Percentiles rank a stretch among this genome's conserved stretches.
phyloP scores from a whole-genome alignment of 2,797 vertebrate species.

The Mormyrops attenuatus region DNA sequence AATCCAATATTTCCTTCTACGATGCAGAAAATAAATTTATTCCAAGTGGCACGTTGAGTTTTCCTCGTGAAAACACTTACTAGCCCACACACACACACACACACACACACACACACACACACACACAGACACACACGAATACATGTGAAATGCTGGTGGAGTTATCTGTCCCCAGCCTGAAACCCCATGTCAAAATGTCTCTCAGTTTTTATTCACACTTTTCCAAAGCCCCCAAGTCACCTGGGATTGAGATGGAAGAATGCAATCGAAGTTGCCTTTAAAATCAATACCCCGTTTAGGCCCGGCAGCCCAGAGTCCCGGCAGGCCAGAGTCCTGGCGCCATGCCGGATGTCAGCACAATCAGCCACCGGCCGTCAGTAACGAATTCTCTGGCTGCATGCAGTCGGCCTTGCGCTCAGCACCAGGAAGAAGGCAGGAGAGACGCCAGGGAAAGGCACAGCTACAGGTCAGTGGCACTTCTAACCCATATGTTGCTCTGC shows the following conservation, averaged over 20 bases:
- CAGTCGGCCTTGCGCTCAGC: not conserved
- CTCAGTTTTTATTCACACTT: not conserved
- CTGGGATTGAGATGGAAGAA: not conserved
- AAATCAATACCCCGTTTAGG: slow-evolving; percentile 6
- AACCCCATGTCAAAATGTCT: not conserved
- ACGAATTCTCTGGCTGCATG: not conserved
- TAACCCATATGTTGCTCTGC: not conserved
- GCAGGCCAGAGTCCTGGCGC: not conserved
- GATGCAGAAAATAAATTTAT: not conserved
- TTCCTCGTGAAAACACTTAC: not conserved
- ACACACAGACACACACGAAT: not conserved
- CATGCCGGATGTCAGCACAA: not conserved
- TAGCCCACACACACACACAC: not conserved
- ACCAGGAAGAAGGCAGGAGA: not conserved
- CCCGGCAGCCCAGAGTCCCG: not conserved
- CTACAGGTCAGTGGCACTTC: not conserved
- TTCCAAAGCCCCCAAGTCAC: not conserved
- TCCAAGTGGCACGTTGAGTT: not conserved
- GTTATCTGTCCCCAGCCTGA: not conserved
- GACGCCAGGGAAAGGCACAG: not conserved
- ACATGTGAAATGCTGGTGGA: not conserved
- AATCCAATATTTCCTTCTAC: not conserved
- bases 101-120: not conserved
- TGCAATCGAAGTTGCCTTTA: not conserved
- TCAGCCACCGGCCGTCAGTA: not conserved